These are phyloP conservation scores for Bujurquina vittata DNA, from an alignment of 2,113 vertebrate genomes.

Conservation along the genomic window DNA sequence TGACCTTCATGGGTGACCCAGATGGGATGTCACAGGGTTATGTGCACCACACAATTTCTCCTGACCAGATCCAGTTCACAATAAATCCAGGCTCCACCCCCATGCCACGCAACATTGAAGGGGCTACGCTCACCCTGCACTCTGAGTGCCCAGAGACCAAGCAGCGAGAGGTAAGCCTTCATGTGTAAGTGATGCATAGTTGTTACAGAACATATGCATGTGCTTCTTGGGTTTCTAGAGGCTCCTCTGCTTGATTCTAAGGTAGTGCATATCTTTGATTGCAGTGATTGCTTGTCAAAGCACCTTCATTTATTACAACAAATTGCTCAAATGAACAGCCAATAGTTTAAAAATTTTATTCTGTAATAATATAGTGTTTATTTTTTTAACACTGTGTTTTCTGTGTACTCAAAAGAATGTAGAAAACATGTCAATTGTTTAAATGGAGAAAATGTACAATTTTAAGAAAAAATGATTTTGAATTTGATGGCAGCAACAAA, in stretches of 20 bases:
- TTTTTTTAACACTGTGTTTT: background rate
- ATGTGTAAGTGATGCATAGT: background rate
- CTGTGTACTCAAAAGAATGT: too few species aligned
- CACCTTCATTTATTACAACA: background rate
- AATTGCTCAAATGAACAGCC: background rate
- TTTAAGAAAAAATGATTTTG: too few species aligned
- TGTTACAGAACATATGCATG: background rate
- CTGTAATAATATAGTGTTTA: background rate
- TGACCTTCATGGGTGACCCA: conserved; percentile 90
- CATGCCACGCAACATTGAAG: conserved; percentile 98
- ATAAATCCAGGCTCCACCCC: conserved; percentile 98
- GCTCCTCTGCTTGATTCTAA: background rate
- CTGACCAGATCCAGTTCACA: conserved; percentile 97
- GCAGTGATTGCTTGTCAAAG: background rate
- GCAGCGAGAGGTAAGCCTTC: conserved; percentile 87
- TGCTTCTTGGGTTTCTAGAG: background rate
- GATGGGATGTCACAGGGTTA: conserved; percentile 98
- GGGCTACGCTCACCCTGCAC: conserved; percentile 95
- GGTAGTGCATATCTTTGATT: background rate
- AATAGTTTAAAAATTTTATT: background rate
- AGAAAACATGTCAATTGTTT: too few species aligned
- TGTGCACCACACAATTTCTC: conserved; percentile 97
- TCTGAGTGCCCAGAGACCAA: conserved; percentile 98
- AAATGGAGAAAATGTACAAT: too few species aligned
- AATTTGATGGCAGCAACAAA: too few species aligned